phyloP scores from a whole-genome alignment of 2,888 invertebrate species.

The Crioceris asparagi region DNA sequence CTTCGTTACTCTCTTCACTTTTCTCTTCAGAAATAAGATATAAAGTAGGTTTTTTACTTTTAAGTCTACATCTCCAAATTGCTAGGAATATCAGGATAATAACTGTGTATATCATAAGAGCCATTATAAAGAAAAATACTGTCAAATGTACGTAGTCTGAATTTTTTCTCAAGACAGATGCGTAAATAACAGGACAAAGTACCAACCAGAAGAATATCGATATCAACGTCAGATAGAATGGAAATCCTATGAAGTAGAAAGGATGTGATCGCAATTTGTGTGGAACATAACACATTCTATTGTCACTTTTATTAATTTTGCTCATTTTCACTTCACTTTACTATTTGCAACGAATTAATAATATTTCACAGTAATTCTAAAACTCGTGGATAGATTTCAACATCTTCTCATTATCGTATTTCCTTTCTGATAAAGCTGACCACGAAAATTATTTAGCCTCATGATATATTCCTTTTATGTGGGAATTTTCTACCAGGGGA shows the following conservation, averaged over 20 bases:
- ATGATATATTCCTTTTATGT: too few relatives aligned
- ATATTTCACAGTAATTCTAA: too few relatives aligned
- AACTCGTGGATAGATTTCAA: too few relatives aligned
- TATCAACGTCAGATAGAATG: conserved; percentile 19
- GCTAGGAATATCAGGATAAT: conserved; percentile 25
- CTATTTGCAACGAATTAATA: too few relatives aligned
- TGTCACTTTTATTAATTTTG: background rate
- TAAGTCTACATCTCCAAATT: conserved; percentile 20
- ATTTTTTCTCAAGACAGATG: background rate
- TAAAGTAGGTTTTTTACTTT: too few relatives aligned
- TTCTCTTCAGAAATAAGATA: too few relatives aligned
- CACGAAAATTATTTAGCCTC: too few relatives aligned
- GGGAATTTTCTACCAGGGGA: too few relatives aligned
- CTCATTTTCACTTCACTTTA: too few relatives aligned
- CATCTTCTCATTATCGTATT: too few relatives aligned
- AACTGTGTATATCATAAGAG: conserved; percentile 24
- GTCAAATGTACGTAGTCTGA: conserved; percentile 16
- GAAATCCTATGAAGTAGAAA: conserved; percentile 24
- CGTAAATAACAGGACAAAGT: conserved; percentile 30
- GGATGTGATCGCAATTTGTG: conserved; percentile 18
- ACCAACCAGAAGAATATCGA: conserved; percentile 35
- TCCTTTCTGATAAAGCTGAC: too few relatives aligned
- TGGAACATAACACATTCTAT: background rate
- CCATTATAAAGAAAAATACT: conserved; percentile 19
- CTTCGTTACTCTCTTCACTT: background rate